Evolutionary conservation across 2,888 invertebrate species (phyloP).

Genomic region (Callinectes sapidus): DNA sequence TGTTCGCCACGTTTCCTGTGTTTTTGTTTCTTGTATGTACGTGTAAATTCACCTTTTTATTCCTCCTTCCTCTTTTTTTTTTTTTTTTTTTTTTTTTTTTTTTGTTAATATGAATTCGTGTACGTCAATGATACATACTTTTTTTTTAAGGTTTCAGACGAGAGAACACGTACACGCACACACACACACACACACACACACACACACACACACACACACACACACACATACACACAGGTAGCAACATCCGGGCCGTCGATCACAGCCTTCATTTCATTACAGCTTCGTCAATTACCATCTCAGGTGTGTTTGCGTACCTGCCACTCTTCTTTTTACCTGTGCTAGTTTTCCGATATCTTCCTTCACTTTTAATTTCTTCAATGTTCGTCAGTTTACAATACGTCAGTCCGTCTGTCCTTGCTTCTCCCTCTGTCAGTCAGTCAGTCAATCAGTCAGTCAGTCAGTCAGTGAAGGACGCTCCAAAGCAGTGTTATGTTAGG

Average conservation of each 20-base stretch:
- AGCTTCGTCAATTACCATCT: neutral
- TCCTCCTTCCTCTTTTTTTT: neutral
- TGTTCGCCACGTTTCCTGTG: too few species aligned
- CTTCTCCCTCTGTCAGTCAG: neutral
- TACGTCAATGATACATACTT: neutral
- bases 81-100: neutral
- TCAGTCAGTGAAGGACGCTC: neutral
- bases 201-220: neutral
- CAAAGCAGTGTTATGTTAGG: neutral
- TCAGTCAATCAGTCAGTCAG: neutral
- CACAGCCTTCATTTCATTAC: neutral
- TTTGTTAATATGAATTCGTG: neutral
- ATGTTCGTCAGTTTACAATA: neutral
- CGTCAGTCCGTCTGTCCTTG: neutral
- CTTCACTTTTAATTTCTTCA: neutral
- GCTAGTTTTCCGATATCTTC: neutral
- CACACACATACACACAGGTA: neutral
- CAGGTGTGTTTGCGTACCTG: neutral
- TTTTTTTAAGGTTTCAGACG: too few species aligned
- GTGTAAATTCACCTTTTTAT: neutral
- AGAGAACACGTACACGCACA: neutral
- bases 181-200: neutral
- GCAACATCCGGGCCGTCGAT: neutral
- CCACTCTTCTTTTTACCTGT: neutral
- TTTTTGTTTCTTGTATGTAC: too few species aligned